These are phyloP conservation scores for Antedon bifida DNA, from an alignment of 35 echinoderm and acorn worm species.

Conservation along the genomic window DNA sequence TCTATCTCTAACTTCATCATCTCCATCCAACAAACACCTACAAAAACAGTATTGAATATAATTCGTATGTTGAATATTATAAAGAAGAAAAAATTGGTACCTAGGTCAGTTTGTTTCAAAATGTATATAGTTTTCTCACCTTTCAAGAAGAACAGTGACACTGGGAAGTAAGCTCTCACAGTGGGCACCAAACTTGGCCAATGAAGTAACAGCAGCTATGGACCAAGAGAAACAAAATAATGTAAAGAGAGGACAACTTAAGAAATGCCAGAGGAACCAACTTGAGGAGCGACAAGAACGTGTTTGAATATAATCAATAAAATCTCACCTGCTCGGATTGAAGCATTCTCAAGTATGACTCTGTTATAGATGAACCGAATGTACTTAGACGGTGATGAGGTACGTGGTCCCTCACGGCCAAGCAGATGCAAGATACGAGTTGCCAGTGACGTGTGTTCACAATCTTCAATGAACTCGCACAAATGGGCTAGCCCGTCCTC, in stretches of 20 bases:
- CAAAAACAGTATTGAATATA: neutral
- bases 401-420: conserved; percentile 83
- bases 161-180: conserved; percentile 82
- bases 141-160: conserved; percentile 76
- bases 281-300: no score
- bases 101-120: no score
- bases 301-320: no score
- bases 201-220: conserved; percentile 92
- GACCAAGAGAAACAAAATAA: no score
- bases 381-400: conserved; percentile 83
- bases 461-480: conserved; percentile 99
- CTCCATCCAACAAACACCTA: conserved; percentile 79
- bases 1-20: conserved; percentile 93
- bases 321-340: conserved; percentile 94
- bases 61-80: no score
- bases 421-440: conserved; percentile 89
- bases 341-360: conserved; percentile 93
- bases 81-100: no score
- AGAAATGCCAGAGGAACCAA: no score
- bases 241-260: no score
- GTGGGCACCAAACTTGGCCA: conserved; percentile 99
- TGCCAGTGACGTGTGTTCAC: conserved; percentile 86
- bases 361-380: conserved; percentile 98
- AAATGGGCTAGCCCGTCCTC: conserved; percentile 86
- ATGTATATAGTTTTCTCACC: conserved; percentile 55